Evolutionary conservation across 2,888 invertebrate species (phyloP).

Genomic region (Epistrophe grossulariae): DNA sequence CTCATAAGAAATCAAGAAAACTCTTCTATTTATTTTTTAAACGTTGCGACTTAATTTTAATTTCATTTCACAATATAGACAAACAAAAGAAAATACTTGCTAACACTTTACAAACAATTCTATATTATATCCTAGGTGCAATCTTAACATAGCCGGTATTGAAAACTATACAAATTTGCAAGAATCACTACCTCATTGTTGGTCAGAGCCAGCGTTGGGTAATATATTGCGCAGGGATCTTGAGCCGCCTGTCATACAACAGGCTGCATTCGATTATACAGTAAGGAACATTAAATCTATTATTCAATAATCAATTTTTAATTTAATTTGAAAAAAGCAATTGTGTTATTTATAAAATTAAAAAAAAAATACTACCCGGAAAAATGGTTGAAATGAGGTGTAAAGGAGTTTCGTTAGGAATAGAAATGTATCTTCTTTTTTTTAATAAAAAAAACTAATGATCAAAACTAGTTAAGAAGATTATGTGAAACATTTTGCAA

Average conservation of each 20-base stretch:
- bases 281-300: constrained; percentile 78
- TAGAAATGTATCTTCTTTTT: not conserved
- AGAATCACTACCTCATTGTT: constrained; percentile 88
- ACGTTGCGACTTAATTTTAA: not conserved
- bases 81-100: not conserved
- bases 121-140: constrained; percentile 84
- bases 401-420: not conserved
- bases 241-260: constrained; percentile 92
- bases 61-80: not conserved
- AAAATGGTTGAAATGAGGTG: constrained; percentile 28
- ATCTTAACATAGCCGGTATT: constrained; percentile 91
- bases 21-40: constrained; percentile 3
- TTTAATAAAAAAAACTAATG: not conserved
- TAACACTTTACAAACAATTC: constrained; percentile 33
- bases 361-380: not conserved
- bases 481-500: no score
- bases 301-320: not conserved
- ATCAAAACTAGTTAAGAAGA: no score
- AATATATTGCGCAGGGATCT: constrained; percentile 86
- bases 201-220: constrained; percentile 90
- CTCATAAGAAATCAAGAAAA: not conserved
- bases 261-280: constrained; percentile 93
- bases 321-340: not conserved
- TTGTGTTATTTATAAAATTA: not conserved
- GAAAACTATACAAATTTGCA: constrained; percentile 90